These are phyloP conservation scores for Tethea ocularis DNA, from an alignment of 2,888 invertebrate species.

Conservation along the genomic window DNA sequence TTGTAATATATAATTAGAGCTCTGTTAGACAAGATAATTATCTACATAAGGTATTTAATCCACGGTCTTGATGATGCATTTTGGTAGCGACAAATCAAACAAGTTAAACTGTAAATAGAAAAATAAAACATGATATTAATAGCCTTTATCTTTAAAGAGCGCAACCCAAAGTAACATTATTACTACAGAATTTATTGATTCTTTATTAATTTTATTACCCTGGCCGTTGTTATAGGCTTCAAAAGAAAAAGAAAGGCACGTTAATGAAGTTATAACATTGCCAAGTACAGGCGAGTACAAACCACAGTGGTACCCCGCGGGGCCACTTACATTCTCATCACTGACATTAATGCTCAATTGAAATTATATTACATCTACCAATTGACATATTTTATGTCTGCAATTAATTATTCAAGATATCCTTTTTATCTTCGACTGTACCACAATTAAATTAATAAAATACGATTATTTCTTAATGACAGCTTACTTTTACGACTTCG, in stretches of 20 bases:
- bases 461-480: constrained; percentile 1
- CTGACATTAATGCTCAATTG: constrained; percentile 7
- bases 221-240: background rate
- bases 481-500: background rate
- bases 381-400: background rate
- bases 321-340: constrained; percentile 5
- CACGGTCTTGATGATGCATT: too few relatives aligned
- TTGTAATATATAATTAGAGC: too few relatives aligned
- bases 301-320: background rate
- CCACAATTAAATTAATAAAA: constrained; percentile 5
- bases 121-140: background rate
- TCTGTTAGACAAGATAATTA: too few relatives aligned
- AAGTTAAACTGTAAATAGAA: background rate
- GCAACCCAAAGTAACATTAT: background rate
- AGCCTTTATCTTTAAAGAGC: background rate
- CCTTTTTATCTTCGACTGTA: background rate
- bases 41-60: too few relatives aligned
- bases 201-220: background rate
- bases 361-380: constrained; percentile 7
- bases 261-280: constrained; percentile 5
- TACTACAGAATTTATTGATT: background rate
- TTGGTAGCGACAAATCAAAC: too few relatives aligned
- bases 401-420: constrained; percentile 6
- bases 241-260: constrained; percentile 1
- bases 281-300: background rate